These are phyloP conservation scores for Drosophila guanche DNA, from an alignment of 1,140 invertebrate species.

Conservation along the genomic window DNA sequence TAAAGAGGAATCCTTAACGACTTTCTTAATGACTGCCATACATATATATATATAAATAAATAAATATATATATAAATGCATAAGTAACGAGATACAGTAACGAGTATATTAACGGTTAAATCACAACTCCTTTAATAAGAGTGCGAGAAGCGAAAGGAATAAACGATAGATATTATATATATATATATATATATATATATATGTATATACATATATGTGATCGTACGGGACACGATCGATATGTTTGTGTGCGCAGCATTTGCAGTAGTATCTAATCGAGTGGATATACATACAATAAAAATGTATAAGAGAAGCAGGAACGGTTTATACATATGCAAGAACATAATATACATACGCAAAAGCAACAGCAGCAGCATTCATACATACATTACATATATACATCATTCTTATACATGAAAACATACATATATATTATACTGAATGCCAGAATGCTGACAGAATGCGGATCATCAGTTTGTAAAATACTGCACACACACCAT, in stretches of 20 bases:
- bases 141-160: constrained; percentile 7
- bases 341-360: constrained; percentile 18
- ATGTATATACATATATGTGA: constrained; percentile 17
- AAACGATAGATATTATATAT: constrained; percentile 1
- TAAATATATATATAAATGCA: constrained; percentile 36
- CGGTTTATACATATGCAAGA: constrained; percentile 5
- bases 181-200: background rate
- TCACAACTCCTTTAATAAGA: constrained; percentile 15
- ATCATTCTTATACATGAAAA: too few relatives aligned
- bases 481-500: constrained; percentile 18
- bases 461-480: constrained; percentile 18
- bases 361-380: background rate
- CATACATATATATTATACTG: too few relatives aligned
- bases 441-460: too few relatives aligned
- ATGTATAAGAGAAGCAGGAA: background rate
- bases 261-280: constrained; percentile 19
- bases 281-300: constrained; percentile 1
- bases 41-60: constrained; percentile 45
- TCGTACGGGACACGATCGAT: background rate
- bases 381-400: constrained; percentile 1
- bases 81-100: constrained; percentile 19
- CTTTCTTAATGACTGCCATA: constrained; percentile 81
- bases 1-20: constrained; percentile 74
- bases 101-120: constrained; percentile 2
- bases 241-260: constrained; percentile 12